phyloP scores from a whole-genome alignment of 2,113 vertebrate species.

The Turnix velox region DNA sequence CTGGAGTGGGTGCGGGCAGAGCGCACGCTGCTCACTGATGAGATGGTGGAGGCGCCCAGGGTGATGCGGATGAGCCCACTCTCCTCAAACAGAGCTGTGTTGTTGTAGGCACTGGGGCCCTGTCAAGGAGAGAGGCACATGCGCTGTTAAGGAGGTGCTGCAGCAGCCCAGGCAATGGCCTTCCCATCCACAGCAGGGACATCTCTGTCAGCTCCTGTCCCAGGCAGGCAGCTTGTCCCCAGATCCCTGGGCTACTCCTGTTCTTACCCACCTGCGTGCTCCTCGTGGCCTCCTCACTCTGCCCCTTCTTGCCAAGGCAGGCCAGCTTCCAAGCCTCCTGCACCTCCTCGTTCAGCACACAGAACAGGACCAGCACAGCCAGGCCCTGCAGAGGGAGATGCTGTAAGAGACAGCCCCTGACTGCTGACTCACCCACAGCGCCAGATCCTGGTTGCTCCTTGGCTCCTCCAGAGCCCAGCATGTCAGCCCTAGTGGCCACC shows the following conservation, averaged over 20 bases:
- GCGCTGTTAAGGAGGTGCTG: neutral
- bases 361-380: conserved; percentile 88
- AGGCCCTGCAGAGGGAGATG: conserved; percentile 75
- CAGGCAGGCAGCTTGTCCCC: neutral
- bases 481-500: neutral
- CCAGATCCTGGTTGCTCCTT: accelerated
- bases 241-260: neutral
- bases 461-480: neutral
- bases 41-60: conserved; percentile 93
- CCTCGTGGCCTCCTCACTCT: conserved; percentile 81
- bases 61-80: conserved; percentile 97
- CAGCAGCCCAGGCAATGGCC: accelerated
- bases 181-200: accelerated
- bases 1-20: conserved; percentile 80
- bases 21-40: conserved; percentile 95
- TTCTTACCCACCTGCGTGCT: conserved; percentile 78
- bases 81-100: conserved; percentile 93
- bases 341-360: conserved; percentile 89
- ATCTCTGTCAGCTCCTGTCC: neutral
- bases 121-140: neutral
- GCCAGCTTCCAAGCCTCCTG: conserved; percentile 87
- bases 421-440: neutral
- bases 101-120: conserved; percentile 91
- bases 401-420: neutral
- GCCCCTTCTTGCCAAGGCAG: conserved; percentile 87